Evolutionary conservation across 2,888 invertebrate species (phyloP).

Genomic region (Archaeoteleia sp.): DNA sequence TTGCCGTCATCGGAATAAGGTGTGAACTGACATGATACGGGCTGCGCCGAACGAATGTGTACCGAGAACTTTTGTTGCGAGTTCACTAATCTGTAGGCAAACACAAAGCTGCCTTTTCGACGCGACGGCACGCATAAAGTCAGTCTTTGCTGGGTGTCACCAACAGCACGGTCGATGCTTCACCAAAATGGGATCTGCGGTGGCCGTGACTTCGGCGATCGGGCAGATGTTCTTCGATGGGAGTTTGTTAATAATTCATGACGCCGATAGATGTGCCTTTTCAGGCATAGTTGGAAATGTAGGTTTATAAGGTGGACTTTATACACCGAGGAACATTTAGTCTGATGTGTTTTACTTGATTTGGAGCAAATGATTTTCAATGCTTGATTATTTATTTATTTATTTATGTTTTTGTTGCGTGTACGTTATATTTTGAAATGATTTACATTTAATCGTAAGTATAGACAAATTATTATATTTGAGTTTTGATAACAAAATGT

Average conservation of each 20-base stretch:
- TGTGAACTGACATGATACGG: constrained; percentile 55
- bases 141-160: constrained; percentile 15
- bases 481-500: no score
- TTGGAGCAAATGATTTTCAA: no score
- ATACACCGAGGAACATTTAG: no score
- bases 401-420: no score
- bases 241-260: not conserved
- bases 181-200: constrained; percentile 13
- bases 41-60: constrained; percentile 42
- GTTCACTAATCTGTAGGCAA: constrained; percentile 72
- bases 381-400: no score
- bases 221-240: not conserved
- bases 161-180: constrained; percentile 17
- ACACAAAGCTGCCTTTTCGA: constrained; percentile 63
- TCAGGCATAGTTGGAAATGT: no score
- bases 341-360: no score
- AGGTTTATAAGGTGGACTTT: no score
- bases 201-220: not conserved
- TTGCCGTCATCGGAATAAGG: constrained; percentile 62
- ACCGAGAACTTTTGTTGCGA: constrained; percentile 61
- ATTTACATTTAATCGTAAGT: no score
- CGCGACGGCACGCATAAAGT: constrained; percentile 45
- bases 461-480: no score
- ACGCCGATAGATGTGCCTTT: no score
- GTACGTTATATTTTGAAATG: no score